These are phyloP conservation scores for Myopa testacea DNA, from an alignment of 2,888 invertebrate genomes.

Conservation along the genomic window DNA sequence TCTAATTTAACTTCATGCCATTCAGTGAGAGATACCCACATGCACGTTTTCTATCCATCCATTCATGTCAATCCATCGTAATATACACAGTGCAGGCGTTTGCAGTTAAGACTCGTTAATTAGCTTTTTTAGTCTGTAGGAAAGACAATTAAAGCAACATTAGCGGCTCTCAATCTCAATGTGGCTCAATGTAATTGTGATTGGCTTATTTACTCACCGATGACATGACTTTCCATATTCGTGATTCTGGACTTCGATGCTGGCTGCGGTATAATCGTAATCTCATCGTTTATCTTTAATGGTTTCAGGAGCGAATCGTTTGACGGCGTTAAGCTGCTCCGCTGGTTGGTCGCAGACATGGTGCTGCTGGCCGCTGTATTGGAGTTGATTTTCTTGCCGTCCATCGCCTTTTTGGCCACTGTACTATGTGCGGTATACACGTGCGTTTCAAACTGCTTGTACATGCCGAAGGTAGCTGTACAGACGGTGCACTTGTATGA, in stretches of 20 bases:
- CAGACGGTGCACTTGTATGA: conserved; percentile 96
- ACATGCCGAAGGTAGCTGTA: conserved; percentile 94
- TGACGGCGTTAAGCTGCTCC: conserved; percentile 62
- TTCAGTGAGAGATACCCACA: not conserved
- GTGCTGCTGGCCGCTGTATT: conserved; percentile 46
- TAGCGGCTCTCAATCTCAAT: too few species aligned
- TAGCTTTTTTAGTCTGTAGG: too few species aligned
- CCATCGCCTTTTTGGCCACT: conserved; percentile 87
- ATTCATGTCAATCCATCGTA: conserved; percentile 1
- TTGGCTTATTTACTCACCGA: conserved; percentile 57
- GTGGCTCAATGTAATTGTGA: too few species aligned
- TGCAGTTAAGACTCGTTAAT: conserved; percentile 15
- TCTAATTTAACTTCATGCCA: conserved; percentile 26
- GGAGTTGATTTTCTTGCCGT: conserved; percentile 68
- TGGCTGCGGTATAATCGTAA: conserved; percentile 89
- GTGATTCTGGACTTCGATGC: conserved; percentile 70
- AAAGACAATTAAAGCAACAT: not conserved
- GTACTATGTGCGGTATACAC: conserved; percentile 94
- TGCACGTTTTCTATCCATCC: conserved; percentile 8
- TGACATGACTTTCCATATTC: conserved; percentile 68
- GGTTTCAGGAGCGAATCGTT: conserved; percentile 80
- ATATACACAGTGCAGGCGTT: conserved; percentile 34
- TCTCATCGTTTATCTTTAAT: conserved; percentile 88
- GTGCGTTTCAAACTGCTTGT: conserved; percentile 94
- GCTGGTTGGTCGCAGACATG: conserved; percentile 50